phyloP scores from a whole-genome alignment of 2,113 vertebrate species.

The Antigone vipio region DNA sequence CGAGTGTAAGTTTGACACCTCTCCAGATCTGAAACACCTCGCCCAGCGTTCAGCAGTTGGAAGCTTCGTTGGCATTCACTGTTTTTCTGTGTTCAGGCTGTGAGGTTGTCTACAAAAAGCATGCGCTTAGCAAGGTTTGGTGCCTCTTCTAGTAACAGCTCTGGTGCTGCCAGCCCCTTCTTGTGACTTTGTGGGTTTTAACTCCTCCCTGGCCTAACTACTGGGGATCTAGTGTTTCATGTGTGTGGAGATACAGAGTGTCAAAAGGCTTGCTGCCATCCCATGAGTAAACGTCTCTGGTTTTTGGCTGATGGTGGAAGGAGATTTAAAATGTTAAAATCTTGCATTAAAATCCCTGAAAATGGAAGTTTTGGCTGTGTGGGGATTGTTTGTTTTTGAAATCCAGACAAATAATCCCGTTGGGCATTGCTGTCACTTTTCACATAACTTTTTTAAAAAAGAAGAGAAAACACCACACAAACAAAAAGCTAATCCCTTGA shows the following conservation, averaged over 20 bases:
- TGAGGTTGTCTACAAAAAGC: neutral
- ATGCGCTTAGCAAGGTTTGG: neutral
- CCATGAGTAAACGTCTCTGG: rapidly evolving
- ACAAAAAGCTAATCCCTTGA: neutral
- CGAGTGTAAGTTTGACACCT: neutral
- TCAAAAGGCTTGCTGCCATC: neutral
- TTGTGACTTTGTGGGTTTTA: neutral
- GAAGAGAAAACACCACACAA: neutral
- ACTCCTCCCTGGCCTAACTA: neutral
- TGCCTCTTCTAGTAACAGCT: neutral
- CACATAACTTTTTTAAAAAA: neutral
- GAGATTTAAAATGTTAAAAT: neutral
- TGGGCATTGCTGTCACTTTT: neutral
- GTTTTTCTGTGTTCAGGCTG: neutral
- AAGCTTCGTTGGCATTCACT: neutral
- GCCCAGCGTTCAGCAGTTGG: rapidly evolving
- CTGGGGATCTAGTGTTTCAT: neutral
- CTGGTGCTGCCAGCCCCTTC: neutral
- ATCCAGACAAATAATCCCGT: neutral
- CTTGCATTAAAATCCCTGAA: neutral
- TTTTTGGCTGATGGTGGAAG: neutral
- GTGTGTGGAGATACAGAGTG: neutral
- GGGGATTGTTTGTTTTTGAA: neutral
- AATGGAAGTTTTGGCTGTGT: neutral
- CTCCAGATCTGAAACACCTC: neutral